Percentiles rank a stretch among this genome's conserved stretches.
Evolutionary conservation across 2,797 vertebrate genomes (phyloP).

Genomic region (Leontocebus nigricollis): DNA sequence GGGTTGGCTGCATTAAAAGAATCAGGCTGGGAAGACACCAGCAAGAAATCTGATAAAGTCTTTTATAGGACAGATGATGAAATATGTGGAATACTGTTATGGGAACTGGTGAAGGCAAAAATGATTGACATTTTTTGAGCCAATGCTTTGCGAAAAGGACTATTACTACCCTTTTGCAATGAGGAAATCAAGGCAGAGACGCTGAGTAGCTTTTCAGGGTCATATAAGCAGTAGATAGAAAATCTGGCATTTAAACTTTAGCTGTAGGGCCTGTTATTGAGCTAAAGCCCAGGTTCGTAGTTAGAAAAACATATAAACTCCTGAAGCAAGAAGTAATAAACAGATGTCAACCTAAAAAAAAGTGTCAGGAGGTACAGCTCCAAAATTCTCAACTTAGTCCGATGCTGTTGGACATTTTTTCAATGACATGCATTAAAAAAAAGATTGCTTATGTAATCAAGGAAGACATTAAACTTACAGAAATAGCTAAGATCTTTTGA

Average conservation of each 20-base stretch:
- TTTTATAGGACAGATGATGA: not conserved
- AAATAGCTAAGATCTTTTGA: conserved; percentile 52
- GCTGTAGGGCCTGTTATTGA: not conserved
- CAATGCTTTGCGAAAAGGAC: not conserved
- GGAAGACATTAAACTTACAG: not conserved
- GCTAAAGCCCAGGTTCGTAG: not conserved
- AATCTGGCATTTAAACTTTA: not conserved
- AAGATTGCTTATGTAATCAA: conserved; percentile 35
- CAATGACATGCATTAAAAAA: not conserved
- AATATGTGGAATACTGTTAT: fast-evolving
- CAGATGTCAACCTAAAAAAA: not conserved
- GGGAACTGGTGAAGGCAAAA: not conserved
- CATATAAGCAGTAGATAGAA: not conserved
- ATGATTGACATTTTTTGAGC: not conserved
- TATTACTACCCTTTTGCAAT: not conserved
- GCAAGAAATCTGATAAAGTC: not conserved
- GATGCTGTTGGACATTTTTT: not conserved
- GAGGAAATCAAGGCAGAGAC: not conserved
- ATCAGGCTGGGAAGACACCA: not conserved
- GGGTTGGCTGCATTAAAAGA: not conserved
- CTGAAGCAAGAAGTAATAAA: not conserved
- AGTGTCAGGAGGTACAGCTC: not conserved
- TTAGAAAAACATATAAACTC: not conserved
- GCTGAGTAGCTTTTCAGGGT: not conserved
- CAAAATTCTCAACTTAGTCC: not conserved